phyloP scores from a whole-genome alignment of 2,797 vertebrate genomes.

The Tympanoctomys barrerae region DNA sequence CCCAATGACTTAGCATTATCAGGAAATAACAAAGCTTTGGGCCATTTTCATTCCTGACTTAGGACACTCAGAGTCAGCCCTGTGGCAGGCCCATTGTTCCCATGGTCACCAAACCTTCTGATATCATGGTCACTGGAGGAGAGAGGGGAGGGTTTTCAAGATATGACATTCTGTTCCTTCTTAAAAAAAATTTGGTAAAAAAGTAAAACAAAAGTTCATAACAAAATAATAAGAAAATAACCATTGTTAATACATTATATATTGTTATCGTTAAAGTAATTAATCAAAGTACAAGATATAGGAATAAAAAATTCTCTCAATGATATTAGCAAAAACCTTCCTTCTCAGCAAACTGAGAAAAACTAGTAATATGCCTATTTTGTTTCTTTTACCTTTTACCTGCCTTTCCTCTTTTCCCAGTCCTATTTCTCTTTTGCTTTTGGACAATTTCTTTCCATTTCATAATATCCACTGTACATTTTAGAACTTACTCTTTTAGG shows the following conservation, averaged over 20 bases:
- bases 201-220: not conserved
- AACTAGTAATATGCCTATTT: not conserved
- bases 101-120: too few relatives aligned
- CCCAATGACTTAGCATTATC: not conserved
- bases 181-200: not conserved
- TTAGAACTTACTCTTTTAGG: not conserved
- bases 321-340: not conserved
- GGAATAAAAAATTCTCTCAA: not conserved
- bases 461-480: not conserved
- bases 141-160: not conserved
- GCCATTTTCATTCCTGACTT: not conserved
- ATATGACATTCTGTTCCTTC: too few relatives aligned
- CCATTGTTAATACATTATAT: not conserved
- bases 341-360: not conserved
- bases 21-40: not conserved
- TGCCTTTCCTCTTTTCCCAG: not conserved
- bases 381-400: not conserved
- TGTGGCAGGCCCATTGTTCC: too few relatives aligned
- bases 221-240: not conserved
- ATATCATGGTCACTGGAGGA: not conserved
- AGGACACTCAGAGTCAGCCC: fast-evolving
- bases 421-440: not conserved
- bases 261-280: not conserved
- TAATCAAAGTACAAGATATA: not conserved
- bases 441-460: not conserved